Percentiles rank a stretch among this genome's conserved stretches.
Evolutionary conservation across 35 echinoderm and acorn worm species (phyloP).

Genomic region (Ophiothrix spiculata): DNA sequence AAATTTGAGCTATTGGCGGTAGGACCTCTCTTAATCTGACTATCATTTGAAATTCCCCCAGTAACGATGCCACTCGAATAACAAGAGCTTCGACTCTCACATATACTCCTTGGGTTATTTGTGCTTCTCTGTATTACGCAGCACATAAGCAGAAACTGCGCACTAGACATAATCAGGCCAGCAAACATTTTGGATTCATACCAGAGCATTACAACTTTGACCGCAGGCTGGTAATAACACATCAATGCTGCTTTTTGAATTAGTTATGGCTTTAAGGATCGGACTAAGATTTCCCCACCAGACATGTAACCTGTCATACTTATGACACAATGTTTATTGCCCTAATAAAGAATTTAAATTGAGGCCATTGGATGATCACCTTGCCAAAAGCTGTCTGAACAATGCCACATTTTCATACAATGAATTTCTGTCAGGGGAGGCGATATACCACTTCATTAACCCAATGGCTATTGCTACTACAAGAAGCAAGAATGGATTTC

Average conservation of each 20-base stretch:
- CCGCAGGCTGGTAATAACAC: background rate
- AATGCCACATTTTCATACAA: too few relatives aligned
- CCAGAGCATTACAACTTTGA: background rate
- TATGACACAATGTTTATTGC: slow-evolving; percentile 3
- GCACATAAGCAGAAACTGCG: background rate
- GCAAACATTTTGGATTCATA: slow-evolving; percentile 6
- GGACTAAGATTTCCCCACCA: background rate
- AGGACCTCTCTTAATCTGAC: slow-evolving; percentile 7
- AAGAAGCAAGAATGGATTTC: too few relatives aligned
- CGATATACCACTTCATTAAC: too few relatives aligned
- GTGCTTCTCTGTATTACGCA: background rate
- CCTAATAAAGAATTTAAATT: background rate
- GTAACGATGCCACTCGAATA: slow-evolving; percentile 11
- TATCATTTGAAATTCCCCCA: slow-evolving; percentile 5
- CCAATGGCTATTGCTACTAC: too few relatives aligned
- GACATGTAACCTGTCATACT: slow-evolving; percentile 9
- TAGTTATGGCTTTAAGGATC: background rate
- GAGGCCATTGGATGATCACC: slow-evolving; percentile 1
- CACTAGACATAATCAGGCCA: background rate
- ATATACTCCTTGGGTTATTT: background rate
- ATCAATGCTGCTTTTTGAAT: slow-evolving; percentile 13
- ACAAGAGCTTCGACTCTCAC: background rate
- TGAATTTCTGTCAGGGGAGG: too few relatives aligned
- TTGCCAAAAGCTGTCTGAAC: background rate
- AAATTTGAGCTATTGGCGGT: background rate